Evolutionary conservation across 2,113 vertebrate genomes (phyloP).

Genomic region (Mystacornis crossleyi): DNA sequence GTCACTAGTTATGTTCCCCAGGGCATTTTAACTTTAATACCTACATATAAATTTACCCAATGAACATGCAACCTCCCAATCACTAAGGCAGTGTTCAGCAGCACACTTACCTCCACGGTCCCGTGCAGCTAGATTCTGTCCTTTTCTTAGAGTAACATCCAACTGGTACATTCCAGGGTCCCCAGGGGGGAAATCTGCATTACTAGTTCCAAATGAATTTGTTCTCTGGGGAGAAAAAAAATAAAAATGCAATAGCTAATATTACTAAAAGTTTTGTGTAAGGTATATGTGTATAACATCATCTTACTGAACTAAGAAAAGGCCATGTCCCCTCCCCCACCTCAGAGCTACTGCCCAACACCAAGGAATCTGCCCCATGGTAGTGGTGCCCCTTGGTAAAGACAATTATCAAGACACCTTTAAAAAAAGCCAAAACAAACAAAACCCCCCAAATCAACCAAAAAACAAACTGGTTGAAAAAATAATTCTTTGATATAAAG

Average conservation of each 20-base stretch:
- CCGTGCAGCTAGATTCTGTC: slow-evolving; percentile 90
- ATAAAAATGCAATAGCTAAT: not conserved
- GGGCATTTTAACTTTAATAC: not conserved
- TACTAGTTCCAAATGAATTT: slow-evolving; percentile 80
- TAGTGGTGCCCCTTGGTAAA: too few relatives aligned
- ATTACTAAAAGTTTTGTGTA: not conserved
- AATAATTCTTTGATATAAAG: not conserved
- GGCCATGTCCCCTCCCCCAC: not conserved
- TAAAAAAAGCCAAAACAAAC: not conserved
- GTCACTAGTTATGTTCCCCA: not conserved
- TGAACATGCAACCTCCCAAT: not conserved
- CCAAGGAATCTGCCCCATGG: not conserved
- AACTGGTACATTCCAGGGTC: slow-evolving; percentile 91
- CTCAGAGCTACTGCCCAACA: not conserved
- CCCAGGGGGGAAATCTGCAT: slow-evolving; percentile 79
- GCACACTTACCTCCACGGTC: slow-evolving; percentile 87
- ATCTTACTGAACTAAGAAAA: not conserved
- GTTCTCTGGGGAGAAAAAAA: slow-evolving; percentile 75
- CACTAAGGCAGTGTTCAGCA: not conserved
- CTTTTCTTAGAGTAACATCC: slow-evolving; percentile 90
- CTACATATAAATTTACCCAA: not conserved
- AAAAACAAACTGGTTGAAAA: not conserved
- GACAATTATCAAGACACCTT: not conserved
- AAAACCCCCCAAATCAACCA: not conserved
- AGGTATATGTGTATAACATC: not conserved